Evolutionary conservation across 2,113 vertebrate genomes (phyloP).

Genomic region (Amphiprion percula): DNA sequence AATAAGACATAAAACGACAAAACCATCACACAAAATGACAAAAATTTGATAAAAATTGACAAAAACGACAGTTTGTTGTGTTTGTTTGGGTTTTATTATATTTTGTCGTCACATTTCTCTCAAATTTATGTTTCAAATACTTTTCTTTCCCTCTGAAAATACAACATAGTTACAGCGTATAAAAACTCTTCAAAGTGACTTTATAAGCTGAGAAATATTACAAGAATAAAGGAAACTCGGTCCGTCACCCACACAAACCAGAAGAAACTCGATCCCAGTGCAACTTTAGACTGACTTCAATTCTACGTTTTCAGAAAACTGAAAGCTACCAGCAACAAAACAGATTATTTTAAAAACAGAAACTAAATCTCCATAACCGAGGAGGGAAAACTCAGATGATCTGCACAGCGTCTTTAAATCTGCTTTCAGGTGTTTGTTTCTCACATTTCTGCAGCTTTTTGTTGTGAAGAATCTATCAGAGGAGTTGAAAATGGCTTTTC

Average conservation of each 20-base stretch:
- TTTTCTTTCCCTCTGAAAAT: constrained; percentile 7
- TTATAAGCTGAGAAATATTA: constrained; percentile 2
- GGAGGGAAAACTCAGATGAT: not conserved
- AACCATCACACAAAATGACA: too few species aligned
- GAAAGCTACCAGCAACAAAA: constrained; percentile 26
- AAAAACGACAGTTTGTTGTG: not conserved
- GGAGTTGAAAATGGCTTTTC: too few species aligned
- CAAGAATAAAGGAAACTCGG: not conserved
- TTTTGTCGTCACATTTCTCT: constrained; percentile 26
- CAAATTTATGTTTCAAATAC: not conserved
- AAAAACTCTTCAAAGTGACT: constrained; percentile 25
- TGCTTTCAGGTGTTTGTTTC: not conserved
- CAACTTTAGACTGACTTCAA: constrained; percentile 49
- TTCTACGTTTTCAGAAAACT: constrained; percentile 4
- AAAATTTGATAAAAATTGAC: too few species aligned
- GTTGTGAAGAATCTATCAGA: too few species aligned
- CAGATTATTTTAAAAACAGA: not conserved
- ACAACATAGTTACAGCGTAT: constrained; percentile 15
- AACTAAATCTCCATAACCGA: not conserved
- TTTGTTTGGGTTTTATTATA: constrained; percentile 16
- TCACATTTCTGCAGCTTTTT: too few species aligned
- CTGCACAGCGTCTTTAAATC: not conserved
- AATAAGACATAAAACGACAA: too few species aligned
- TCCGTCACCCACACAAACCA: constrained; percentile 40
- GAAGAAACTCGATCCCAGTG: constrained; percentile 76